phyloP scores from a whole-genome alignment of 2,888 invertebrate species.

The Escarpia spicata region DNA sequence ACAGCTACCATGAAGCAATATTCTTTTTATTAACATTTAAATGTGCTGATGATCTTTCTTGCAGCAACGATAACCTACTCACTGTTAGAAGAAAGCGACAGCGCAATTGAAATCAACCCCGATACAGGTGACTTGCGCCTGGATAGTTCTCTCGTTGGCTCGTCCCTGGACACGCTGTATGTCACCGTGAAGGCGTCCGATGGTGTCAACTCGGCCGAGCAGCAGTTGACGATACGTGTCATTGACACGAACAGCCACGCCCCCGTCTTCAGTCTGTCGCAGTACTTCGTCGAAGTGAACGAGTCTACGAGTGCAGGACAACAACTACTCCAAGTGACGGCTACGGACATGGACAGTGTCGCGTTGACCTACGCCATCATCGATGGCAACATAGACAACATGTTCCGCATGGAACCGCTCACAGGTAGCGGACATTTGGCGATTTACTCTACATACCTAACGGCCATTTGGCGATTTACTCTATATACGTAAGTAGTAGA shows the following conservation, averaged over 20 bases:
- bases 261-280: conserved; percentile 43
- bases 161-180: not conserved
- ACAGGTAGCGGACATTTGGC: conserved; percentile 17
- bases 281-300: conserved; percentile 43
- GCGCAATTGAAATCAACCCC: not conserved
- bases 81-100: not conserved
- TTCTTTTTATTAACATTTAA: not conserved
- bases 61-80: not conserved
- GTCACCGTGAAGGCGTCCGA: conserved; percentile 3
- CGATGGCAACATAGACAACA: conserved; percentile 24
- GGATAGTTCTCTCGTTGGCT: not conserved
- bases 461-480: no score
- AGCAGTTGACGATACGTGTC: not conserved
- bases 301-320: conserved; percentile 45
- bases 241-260: conserved; percentile 40
- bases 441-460: not conserved
- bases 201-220: not conserved
- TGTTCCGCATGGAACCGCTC: conserved; percentile 21
- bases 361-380: conserved; percentile 26
- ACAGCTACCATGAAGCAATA: not conserved
- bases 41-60: not conserved
- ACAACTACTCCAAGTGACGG: conserved; percentile 14
- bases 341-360: conserved; percentile 24
- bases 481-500: no score
- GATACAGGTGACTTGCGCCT: not conserved